A percentile compares a stretch with the other conserved stretches of the same genome.
phyloP scores from a whole-genome alignment of 1,140 invertebrate species.

The Armadillidium nasatum region DNA sequence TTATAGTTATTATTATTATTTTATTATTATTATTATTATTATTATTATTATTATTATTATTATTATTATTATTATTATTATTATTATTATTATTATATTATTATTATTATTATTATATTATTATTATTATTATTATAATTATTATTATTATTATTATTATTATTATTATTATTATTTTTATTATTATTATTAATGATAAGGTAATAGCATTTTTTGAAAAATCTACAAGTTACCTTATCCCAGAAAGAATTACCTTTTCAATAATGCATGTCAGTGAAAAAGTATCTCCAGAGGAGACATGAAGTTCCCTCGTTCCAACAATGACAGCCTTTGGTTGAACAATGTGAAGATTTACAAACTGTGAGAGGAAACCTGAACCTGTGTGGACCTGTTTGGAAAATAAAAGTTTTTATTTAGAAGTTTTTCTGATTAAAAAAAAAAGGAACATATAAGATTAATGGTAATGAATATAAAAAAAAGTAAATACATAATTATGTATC shows the following conservation, averaged over 20 bases:
- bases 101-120: not conserved
- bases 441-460: no score
- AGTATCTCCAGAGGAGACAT: conserved; percentile 14
- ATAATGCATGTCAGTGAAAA: conserved; percentile 27
- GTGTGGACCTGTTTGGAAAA: conserved; percentile 19
- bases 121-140: not conserved
- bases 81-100: not conserved
- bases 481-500: no score
- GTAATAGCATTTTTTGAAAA: no score
- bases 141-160: no score
- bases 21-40: no score
- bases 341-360: conserved; percentile 24
- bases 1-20: no score
- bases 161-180: no score
- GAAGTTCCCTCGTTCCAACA: conserved; percentile 13
- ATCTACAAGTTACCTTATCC: no score
- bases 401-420: not conserved
- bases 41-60: not conserved
- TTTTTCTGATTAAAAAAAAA: no score
- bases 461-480: no score
- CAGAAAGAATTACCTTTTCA: conserved; percentile 10
- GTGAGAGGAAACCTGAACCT: conserved; percentile 20
- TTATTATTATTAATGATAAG: no score
- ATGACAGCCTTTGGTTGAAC: conserved; percentile 15
- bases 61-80: not conserved